These are phyloP conservation scores for Bryconaethiops microstoma DNA, from an alignment of 2,797 vertebrate genomes.

Conservation along the genomic window DNA sequence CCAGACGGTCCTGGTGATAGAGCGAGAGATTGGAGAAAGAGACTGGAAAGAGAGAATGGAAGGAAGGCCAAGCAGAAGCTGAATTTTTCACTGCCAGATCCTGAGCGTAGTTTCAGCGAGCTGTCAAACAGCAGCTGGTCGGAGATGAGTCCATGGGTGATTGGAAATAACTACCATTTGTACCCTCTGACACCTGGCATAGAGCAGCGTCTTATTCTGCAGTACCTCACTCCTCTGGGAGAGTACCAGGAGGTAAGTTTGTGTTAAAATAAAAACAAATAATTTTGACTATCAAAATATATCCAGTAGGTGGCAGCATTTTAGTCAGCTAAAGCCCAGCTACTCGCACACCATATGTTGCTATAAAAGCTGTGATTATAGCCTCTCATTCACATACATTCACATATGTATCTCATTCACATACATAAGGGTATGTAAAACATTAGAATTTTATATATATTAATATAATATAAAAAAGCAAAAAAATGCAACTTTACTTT, in stretches of 20 bases:
- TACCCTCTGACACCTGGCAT: slow-evolving; percentile 94
- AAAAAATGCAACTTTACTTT: too few relatives aligned
- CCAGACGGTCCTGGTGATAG: slow-evolving; percentile 61
- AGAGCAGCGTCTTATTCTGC: slow-evolving; percentile 95
- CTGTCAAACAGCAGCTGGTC: slow-evolving; percentile 99
- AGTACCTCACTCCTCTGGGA: slow-evolving; percentile 95
- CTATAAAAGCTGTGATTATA: too few relatives aligned
- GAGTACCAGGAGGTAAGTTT: slow-evolving; percentile 95
- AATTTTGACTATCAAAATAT: too few relatives aligned
- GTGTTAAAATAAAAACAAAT: neutral
- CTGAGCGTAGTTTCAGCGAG: slow-evolving; percentile 90
- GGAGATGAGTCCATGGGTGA: slow-evolving; percentile 99
- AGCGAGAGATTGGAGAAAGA: slow-evolving; percentile 74
- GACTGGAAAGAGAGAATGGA: slow-evolving; percentile 82
- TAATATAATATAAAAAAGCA: too few relatives aligned
- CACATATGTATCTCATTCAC: too few relatives aligned
- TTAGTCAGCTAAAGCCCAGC: too few relatives aligned
- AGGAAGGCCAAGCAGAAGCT: slow-evolving; percentile 91
- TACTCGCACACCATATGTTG: too few relatives aligned
- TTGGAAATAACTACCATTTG: slow-evolving; percentile 96
- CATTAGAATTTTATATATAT: too few relatives aligned
- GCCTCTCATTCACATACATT: too few relatives aligned
- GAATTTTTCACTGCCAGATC: slow-evolving; percentile 87
- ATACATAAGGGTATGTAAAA: too few relatives aligned
- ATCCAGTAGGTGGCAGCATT: too few relatives aligned